Percentiles rank a stretch among this genome's conserved stretches.
phyloP scores from a whole-genome alignment of 2,797 vertebrate genomes.

The Peromyscus eremicus region DNA sequence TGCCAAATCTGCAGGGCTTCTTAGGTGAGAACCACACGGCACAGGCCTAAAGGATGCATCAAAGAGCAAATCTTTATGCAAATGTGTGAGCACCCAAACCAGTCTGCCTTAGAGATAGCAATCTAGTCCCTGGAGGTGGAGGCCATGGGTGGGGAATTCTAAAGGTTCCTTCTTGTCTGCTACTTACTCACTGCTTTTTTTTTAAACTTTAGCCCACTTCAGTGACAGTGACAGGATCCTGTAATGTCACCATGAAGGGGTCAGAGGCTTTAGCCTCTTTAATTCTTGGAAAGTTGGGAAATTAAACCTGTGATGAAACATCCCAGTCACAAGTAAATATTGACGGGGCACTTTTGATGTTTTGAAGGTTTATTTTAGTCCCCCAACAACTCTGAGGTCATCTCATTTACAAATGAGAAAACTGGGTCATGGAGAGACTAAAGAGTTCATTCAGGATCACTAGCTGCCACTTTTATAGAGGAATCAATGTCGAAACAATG shows the following conservation, averaged over 20 bases:
- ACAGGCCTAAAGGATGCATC: neutral
- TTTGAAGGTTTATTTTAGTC: neutral
- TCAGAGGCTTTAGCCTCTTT: neutral
- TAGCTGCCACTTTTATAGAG: neutral
- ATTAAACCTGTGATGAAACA: neutral
- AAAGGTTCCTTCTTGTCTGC: neutral
- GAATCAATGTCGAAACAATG: neutral
- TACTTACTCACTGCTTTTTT: neutral
- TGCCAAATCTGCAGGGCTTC: neutral
- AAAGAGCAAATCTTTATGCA: neutral
- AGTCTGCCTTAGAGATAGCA: neutral
- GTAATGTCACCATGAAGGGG: neutral
- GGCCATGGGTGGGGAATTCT: neutral
- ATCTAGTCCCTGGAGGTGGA: constrained; percentile 21
- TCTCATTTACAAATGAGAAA: constrained; percentile 24
- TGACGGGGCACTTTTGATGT: neutral
- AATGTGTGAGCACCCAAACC: neutral
- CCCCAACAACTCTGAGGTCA: neutral
- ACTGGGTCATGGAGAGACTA: neutral
- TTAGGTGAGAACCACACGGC: neutral
- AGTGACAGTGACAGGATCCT: neutral
- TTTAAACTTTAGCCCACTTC: neutral
- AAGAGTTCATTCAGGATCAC: neutral
- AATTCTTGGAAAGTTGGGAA: neutral
- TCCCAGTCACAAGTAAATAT: neutral